Conservation (phyloP, 35 echinoderm and acorn worm genomes). For the Heliocidaris erythrogramma region DNA sequence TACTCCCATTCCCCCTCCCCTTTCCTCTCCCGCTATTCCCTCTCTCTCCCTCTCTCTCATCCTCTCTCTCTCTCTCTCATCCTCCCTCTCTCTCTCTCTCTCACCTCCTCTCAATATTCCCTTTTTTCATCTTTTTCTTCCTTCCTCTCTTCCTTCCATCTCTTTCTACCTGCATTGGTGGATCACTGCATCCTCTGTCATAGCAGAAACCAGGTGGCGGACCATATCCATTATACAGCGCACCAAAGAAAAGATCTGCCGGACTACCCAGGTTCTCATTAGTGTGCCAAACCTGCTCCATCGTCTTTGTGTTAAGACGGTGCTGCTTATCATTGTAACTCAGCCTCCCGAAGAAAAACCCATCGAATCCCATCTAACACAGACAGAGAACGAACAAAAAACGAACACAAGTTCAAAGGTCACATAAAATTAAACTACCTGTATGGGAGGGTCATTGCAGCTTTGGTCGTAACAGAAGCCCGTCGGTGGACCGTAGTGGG, state of each 20-base stretch:
- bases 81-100: background rate
- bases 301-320: constrained; percentile 51
- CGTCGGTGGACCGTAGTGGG: constrained; percentile 70
- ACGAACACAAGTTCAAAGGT: background rate
- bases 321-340: constrained; percentile 66
- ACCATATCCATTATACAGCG: constrained; percentile 74
- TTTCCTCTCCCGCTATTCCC: background rate
- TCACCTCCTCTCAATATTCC: background rate
- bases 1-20: background rate
- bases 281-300: constrained; percentile 89
- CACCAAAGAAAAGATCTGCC: constrained; percentile 87
- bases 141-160: background rate
- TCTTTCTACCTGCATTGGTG: constrained; percentile 84
- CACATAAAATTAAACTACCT: constrained; percentile 53
- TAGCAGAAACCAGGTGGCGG: constrained; percentile 91
- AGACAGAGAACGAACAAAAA: background rate
- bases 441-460: constrained; percentile 78
- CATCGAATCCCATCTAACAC: constrained; percentile 94
- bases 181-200: constrained; percentile 77
- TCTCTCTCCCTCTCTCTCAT: background rate
- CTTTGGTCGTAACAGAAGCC: constrained; percentile 87
- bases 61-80: background rate
- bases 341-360: constrained; percentile 92
- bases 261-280: constrained; percentile 63
- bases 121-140: background rate